These are phyloP conservation scores for Pseudochromis fuscus DNA, from an alignment of 2,797 vertebrate genomes.

Conservation along the genomic window DNA sequence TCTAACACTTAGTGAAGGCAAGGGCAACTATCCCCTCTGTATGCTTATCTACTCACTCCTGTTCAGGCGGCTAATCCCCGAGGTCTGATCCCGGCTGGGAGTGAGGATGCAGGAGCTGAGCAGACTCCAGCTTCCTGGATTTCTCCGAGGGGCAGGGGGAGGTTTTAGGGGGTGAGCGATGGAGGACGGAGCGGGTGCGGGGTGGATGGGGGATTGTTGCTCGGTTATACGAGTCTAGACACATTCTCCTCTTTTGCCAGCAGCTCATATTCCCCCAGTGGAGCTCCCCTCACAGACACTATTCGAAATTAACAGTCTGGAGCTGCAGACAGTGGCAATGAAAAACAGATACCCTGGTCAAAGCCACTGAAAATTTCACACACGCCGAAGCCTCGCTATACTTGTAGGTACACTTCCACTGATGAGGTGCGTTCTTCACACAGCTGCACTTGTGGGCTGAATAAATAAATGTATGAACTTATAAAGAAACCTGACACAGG, in stretches of 20 bases:
- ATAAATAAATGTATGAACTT: slow-evolving; percentile 24
- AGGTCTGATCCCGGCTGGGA: slow-evolving; percentile 33
- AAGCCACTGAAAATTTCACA: slow-evolving; percentile 26
- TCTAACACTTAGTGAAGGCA: slow-evolving; percentile 27
- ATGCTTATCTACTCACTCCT: slow-evolving; percentile 25
- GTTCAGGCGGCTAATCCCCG: slow-evolving; percentile 1
- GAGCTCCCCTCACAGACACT: slow-evolving; percentile 35
- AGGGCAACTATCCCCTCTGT: slow-evolving; percentile 13
- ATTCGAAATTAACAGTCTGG: slow-evolving; percentile 64
- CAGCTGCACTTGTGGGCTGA: slow-evolving; percentile 44
- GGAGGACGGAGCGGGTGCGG: background rate
- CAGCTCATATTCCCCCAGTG: slow-evolving; percentile 41
- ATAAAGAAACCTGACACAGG: slow-evolving; percentile 30
- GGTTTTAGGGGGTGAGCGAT: background rate
- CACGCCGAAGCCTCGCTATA: slow-evolving; percentile 19
- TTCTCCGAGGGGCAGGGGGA: slow-evolving; percentile 14
- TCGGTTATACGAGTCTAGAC: slow-evolving; percentile 33
- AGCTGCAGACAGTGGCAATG: slow-evolving; percentile 37
- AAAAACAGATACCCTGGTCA: slow-evolving; percentile 28
- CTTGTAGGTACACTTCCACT: slow-evolving; percentile 26
- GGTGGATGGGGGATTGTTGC: background rate
- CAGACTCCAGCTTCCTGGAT: slow-evolving; percentile 6
- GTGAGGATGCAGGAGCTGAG: slow-evolving; percentile 8
- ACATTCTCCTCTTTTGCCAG: slow-evolving; percentile 21
- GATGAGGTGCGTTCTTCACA: slow-evolving; percentile 20